phyloP scores from a whole-genome alignment of 2,888 invertebrate species.

The Metacarcinus magister region DNA sequence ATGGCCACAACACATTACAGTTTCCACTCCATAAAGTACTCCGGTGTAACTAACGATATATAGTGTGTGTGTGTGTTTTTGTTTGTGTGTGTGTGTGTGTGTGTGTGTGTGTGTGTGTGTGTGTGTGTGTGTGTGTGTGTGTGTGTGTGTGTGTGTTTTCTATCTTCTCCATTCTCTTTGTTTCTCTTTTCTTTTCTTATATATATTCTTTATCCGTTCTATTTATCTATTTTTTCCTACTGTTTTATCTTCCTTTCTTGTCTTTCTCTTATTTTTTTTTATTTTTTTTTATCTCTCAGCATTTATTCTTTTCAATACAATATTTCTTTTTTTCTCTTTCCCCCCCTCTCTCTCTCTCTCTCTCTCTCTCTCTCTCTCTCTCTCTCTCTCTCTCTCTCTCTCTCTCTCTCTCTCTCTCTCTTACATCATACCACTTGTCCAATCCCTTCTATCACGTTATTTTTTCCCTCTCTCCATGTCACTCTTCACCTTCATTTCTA shows the following conservation, averaged over 20 bases:
- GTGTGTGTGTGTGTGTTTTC: neutral
- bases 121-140: neutral
- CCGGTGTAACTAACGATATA: neutral
- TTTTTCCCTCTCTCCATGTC: neutral
- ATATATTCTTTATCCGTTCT: neutral
- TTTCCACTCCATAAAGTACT: neutral
- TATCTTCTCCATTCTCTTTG: neutral
- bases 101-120: neutral
- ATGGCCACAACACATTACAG: neutral
- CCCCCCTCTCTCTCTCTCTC: neutral
- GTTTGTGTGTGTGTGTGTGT: conserved; percentile 1
- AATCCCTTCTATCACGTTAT: neutral
- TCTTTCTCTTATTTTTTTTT: neutral
- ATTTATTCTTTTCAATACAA: neutral
- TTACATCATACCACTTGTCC: neutral
- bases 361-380: neutral
- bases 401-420: neutral
- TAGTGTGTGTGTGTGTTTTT: neutral
- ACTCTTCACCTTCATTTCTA: neutral
- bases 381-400: neutral
- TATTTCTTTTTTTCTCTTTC: neutral
- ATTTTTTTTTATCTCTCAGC: neutral
- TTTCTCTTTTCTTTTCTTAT: neutral
- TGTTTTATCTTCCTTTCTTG: neutral
- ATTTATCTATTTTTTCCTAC: neutral